phyloP scores from a whole-genome alignment of 1,140 invertebrate genomes.

The Pseudachorutes palmiensis region DNA sequence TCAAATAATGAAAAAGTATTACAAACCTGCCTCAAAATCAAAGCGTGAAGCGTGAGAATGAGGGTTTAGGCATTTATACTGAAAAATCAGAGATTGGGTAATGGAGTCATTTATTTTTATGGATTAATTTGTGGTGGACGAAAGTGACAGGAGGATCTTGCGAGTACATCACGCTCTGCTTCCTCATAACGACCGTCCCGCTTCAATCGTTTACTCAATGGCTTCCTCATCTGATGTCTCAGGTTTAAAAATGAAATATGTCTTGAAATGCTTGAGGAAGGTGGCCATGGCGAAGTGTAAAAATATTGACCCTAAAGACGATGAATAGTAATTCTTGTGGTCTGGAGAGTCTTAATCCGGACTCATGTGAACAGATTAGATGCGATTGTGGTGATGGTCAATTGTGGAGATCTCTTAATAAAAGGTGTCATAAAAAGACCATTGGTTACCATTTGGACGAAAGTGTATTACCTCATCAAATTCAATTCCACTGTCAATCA shows the following conservation, averaged over 20 bases:
- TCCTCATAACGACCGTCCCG: too few species aligned
- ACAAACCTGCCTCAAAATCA: background rate
- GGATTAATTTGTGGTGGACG: background rate
- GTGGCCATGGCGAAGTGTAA: background rate
- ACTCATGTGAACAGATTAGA: background rate
- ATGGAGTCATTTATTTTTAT: background rate
- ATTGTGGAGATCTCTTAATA: background rate
- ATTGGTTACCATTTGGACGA: background rate
- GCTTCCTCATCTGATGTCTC: too few species aligned
- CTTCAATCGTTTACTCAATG: too few species aligned
- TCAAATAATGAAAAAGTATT: background rate
- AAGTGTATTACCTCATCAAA: constrained; percentile 7
- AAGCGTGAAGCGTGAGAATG: constrained; percentile 7
- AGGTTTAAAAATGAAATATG: too few species aligned
- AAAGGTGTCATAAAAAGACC: constrained; percentile 2
- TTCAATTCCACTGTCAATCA: constrained; percentile 7
- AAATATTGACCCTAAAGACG: background rate
- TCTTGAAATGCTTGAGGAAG: background rate
- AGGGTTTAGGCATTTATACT: background rate
- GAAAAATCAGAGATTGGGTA: background rate
- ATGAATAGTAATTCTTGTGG: background rate
- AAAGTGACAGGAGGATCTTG: background rate
- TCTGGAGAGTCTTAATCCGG: background rate
- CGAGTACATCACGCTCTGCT: too few species aligned
- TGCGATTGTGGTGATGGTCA: constrained; percentile 4